Base-by-base conservation (phyloP, 1,140 invertebrate genomes). In the Mesaphorura yosii region DNA sequence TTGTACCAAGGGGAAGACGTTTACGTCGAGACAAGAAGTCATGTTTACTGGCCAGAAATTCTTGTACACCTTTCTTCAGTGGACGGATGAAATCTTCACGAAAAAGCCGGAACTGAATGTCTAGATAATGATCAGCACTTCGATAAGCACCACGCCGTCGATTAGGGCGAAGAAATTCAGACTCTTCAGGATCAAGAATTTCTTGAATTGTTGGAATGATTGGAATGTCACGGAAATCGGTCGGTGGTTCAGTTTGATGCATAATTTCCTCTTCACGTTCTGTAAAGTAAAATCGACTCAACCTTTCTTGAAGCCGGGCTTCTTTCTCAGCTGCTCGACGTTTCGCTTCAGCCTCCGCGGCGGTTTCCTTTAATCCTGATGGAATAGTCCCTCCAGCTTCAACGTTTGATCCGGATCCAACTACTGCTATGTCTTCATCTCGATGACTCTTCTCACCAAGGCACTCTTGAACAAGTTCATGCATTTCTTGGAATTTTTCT, bases 31-130 rank as follows among this genome's bases (percentile, higher is more conserved):
- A 12, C 14, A 54, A 27, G 41, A 25, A 54, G 17, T 34, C 46
- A 42, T 46, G 48, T 49, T 51, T 20, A n/a, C 34, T 14, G 12
- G 26, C n/a, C 5, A 48, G 6, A 22, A 51, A 56, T 7, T 56
- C 50, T 19, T 48, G 40, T 19, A 60, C 29, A 38, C 53, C 54
- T 17, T 22, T 29, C 25, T 34, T 40, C 19, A 60, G 27, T 27
- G 58, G 58, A 34, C 19, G 14, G 19, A 53, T 40, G 31, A 60
- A 60, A 53, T 60, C 58, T 70, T 88, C 84, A 10, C 82, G 66
- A 17, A 89, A 66, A 2, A 88, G 68, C 12, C 82, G 68, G 63
- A 84, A 86, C 59, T 89, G 86, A 0, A 80, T 73, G 63, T 86
- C 82, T 14, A 89, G 66, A 64, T 90, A 90, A 58, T 85, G 76